Evolutionary conservation across 2,888 invertebrate genomes (phyloP).

Genomic region (Meteorus cinctellus): DNA sequence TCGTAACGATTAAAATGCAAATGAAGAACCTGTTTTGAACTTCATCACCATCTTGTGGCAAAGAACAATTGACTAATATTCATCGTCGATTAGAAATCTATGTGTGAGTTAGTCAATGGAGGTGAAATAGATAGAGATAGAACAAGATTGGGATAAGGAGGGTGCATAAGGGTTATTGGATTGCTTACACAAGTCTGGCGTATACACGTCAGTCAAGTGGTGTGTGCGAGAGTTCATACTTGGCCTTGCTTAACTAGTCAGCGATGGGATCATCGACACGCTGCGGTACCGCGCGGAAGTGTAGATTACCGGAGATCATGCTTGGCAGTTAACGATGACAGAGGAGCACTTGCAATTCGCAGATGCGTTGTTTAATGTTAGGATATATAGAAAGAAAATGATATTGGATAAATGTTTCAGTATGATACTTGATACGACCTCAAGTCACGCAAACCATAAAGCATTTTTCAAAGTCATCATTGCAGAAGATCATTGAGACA

Average conservation of each 20-base stretch:
- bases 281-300: slow-evolving; percentile 39
- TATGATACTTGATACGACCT: slow-evolving; percentile 47
- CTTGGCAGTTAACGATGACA: slow-evolving; percentile 29
- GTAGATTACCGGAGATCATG: slow-evolving; percentile 47
- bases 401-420: slow-evolving; percentile 26
- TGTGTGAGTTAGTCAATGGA: background rate
- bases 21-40: background rate
- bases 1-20: background rate
- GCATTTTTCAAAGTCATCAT: background rate
- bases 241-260: slow-evolving; percentile 30
- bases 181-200: slow-evolving; percentile 4
- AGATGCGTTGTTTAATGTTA: background rate
- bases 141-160: background rate
- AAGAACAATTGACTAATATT: background rate
- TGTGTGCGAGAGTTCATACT: background rate
- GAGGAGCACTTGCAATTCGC: slow-evolving; percentile 9
- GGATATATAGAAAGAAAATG: slow-evolving; percentile 38
- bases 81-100: background rate
- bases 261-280: slow-evolving; percentile 43
- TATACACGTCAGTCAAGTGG: background rate
- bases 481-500: background rate
- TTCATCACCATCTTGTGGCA: slow-evolving; percentile 9
- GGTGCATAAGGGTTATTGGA: slow-evolving; percentile 12
- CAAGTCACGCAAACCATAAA: slow-evolving; percentile 56
- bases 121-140: background rate